Base-by-base conservation (phyloP, 2,113 vertebrate genomes). In the Pseudorectes ferrugineus region DNA sequence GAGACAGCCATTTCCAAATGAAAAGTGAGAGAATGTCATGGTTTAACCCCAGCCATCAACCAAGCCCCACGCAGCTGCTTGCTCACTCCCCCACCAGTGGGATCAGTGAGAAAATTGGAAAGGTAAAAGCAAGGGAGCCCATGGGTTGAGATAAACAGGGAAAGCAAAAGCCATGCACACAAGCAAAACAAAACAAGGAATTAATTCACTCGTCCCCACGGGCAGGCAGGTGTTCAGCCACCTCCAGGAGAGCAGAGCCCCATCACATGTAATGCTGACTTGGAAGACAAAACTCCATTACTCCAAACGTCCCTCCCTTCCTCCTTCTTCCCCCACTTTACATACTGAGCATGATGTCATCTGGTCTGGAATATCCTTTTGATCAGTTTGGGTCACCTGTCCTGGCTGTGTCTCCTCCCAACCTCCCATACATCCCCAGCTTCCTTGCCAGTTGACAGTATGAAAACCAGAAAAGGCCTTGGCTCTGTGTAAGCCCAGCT, bases 181-280 rank as follows among this genome's bases (percentile, higher is more conserved):
- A n/a, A 38, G n/a, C 14, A 38, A 24, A 68, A 10, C 18, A 33
- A 36, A 51, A 19, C 18, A 68, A 38, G 45, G 45, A 59, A 28
- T 68, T 33, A 19, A 38, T 51, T 76, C 54, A 15, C 14, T 59
- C 7, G 14, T 76, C 0, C 0, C 42, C 17, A 10, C 26, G 33
- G 13, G 55, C 21, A 61, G 61, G 2, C 16, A 35, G 25, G 11
- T 42, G 52, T 85, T 51, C 36, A 25, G 33, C 22, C 31, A 36
- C 1, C 52, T 40, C 71, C 26, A 23, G 54, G 63, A 61, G 28
- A 59, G 36, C 52, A 43, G 33, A 14, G 19, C 10, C 22, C 14
- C 33, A 67, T 75, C 43, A 67, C 1, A 0, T 7, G 11, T 15
- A 33, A 36, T 4, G 28, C 7, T 1, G 13, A 22, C 22, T 36